A percentile compares a stretch with the other conserved stretches of the same genome.
phyloP scores from a whole-genome alignment of 2,888 invertebrate genomes.

The Aleiodes leptofemur region DNA sequence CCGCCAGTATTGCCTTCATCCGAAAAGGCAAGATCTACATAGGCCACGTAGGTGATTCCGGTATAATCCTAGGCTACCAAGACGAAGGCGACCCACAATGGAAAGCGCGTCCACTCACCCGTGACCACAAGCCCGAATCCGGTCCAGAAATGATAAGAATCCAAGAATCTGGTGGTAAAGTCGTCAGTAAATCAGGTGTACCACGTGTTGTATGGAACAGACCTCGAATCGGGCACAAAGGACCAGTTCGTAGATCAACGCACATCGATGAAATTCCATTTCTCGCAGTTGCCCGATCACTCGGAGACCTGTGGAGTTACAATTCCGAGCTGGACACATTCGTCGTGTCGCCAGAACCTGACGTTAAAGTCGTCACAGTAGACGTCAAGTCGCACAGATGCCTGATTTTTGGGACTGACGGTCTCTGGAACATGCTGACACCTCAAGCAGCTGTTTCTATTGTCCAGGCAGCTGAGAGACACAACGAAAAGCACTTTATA shows the following conservation, averaged over 20 bases:
- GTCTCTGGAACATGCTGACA: slow-evolving; percentile 96
- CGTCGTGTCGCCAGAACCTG: slow-evolving; percentile 98
- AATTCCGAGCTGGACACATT: slow-evolving; percentile 93
- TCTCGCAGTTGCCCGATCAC: slow-evolving; percentile 95
- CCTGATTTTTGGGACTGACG: slow-evolving; percentile 96
- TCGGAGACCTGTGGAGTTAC: slow-evolving; percentile 98
- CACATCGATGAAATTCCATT: slow-evolving; percentile 96
- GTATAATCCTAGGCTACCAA: slow-evolving; percentile 91
- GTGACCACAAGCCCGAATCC: slow-evolving; percentile 97
- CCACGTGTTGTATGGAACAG: slow-evolving; percentile 98
- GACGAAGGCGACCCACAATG: slow-evolving; percentile 83
- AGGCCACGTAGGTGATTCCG: slow-evolving; percentile 99
- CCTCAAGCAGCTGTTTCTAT: slow-evolving; percentile 89
- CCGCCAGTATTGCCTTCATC: slow-evolving; percentile 97
- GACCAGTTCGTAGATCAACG: slow-evolving; percentile 92
- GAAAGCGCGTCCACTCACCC: slow-evolving; percentile 88
- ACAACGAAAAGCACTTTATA: slow-evolving; percentile 82
- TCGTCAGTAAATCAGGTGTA: slow-evolving; percentile 88
- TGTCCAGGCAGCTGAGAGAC: slow-evolving; percentile 88
- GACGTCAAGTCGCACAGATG: slow-evolving; percentile 83
- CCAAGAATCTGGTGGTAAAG: slow-evolving; percentile 87
- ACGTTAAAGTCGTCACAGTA: slow-evolving; percentile 90
- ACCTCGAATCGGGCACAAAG: slow-evolving; percentile 88
- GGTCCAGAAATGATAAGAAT: slow-evolving; percentile 90
- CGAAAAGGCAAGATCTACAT: slow-evolving; percentile 95